A percentile compares a stretch with the other conserved stretches of the same genome.
Evolutionary conservation across 2,888 invertebrate genomes (phyloP).

Genomic region (Arctia plantaginis): DNA sequence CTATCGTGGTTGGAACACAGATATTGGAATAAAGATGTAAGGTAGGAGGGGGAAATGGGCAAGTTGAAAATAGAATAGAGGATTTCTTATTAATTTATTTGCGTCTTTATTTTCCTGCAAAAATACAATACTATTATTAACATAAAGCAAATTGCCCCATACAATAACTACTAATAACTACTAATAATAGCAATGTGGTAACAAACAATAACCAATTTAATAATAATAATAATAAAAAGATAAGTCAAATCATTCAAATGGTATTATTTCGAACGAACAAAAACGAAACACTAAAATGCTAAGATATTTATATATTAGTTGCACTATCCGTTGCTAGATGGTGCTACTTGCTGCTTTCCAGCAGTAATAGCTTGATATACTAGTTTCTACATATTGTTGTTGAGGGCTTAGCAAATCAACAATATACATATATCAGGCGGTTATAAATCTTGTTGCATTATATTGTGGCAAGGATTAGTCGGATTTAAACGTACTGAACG

Average conservation of each 20-base stretch:
- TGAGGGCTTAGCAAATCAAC: constrained; percentile 40
- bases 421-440: constrained; percentile 47
- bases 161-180: too few relatives aligned
- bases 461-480: constrained; percentile 41
- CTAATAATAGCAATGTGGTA: too few relatives aligned
- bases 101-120: too few relatives aligned
- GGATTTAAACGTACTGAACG: constrained; percentile 20
- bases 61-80: too few relatives aligned
- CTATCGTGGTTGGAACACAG: too few relatives aligned
- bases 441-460: constrained; percentile 36
- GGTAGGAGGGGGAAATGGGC: too few relatives aligned
- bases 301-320: constrained; percentile 28
- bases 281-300: not conserved
- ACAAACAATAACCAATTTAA: too few relatives aligned
- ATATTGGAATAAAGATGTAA: too few relatives aligned
- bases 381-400: constrained; percentile 31
- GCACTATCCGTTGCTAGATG: constrained; percentile 63
- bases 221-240: too few relatives aligned
- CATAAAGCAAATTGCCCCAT: too few relatives aligned
- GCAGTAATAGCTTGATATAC: constrained; percentile 25
- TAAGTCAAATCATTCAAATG: not conserved
- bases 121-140: too few relatives aligned
- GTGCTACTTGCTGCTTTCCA: constrained; percentile 46
- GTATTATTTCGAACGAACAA: not conserved
- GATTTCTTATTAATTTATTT: too few relatives aligned